phyloP scores from a whole-genome alignment of 2,888 invertebrate species.

The Acanthosepion esculentum region DNA sequence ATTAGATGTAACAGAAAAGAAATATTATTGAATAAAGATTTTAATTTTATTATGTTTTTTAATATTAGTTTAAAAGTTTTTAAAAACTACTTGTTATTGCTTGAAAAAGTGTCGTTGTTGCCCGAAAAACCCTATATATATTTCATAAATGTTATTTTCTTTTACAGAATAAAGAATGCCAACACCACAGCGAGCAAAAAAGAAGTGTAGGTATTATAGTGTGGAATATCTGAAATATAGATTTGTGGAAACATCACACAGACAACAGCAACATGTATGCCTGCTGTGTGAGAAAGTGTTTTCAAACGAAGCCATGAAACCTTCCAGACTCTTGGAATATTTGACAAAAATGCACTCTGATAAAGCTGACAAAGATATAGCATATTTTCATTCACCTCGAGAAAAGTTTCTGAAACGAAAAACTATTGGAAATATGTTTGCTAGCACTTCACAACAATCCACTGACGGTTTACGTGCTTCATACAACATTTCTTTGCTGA shows the following conservation, averaged over 20 bases:
- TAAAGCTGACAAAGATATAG: slow-evolving; percentile 38
- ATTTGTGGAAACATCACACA: neutral
- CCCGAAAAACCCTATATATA: no score
- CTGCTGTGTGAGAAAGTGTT: slow-evolving; percentile 41
- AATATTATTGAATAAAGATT: no score
- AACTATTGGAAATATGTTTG: slow-evolving; percentile 44
- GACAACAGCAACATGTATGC: neutral
- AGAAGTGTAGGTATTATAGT: neutral
- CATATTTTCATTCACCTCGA: slow-evolving; percentile 20
- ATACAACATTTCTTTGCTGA: no score
- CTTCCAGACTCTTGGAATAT: slow-evolving; percentile 41
- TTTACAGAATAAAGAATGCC: slow-evolving; percentile 8
- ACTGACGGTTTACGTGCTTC: neutral
- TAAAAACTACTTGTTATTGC: no score
- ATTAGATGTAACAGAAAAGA: no score
- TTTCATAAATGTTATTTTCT: neutral
- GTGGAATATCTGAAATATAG: slow-evolving; percentile 39
- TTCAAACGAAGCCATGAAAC: slow-evolving; percentile 43
- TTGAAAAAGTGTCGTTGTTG: no score
- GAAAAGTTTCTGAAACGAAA: slow-evolving; percentile 23
- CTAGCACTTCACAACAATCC: slow-evolving; percentile 46
- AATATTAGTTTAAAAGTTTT: no score
- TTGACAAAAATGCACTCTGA: slow-evolving; percentile 42
- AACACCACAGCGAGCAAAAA: slow-evolving; percentile 14
- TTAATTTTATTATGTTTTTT: no score